These are phyloP conservation scores for Lypha dubia DNA, from an alignment of 2,888 invertebrate species.

Conservation along the genomic window DNA sequence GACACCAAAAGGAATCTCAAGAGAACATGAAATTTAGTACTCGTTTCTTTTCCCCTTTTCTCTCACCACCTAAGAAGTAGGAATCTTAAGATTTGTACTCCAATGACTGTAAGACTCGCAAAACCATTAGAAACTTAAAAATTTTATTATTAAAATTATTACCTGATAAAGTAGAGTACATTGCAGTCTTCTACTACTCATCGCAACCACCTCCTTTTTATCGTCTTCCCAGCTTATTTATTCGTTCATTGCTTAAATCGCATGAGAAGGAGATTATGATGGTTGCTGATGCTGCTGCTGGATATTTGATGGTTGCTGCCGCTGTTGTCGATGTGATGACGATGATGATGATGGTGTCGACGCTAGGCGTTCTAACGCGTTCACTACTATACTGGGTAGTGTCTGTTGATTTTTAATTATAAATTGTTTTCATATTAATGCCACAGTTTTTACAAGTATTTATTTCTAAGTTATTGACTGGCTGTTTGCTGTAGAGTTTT, in stretches of 20 bases:
- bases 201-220: neutral
- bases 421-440: conserved; percentile 70
- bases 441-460: conserved; percentile 48
- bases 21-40: too few species aligned
- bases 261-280: conserved; percentile 2
- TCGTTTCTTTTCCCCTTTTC: too few species aligned
- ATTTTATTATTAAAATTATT: too few species aligned
- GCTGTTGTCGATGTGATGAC: conserved; percentile 30
- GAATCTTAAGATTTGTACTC: too few species aligned
- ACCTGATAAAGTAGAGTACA: neutral
- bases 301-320: conserved; percentile 14
- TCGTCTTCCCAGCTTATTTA: neutral
- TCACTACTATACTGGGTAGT: conserved; percentile 28
- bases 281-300: conserved; percentile 18
- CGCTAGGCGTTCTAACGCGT: conserved; percentile 55
- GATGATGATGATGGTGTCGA: conserved; percentile 63
- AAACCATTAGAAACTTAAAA: too few species aligned
- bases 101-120: too few species aligned
- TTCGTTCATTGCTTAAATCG: neutral
- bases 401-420: conserved; percentile 69
- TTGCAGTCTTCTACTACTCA: neutral
- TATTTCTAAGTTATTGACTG: conserved; percentile 50
- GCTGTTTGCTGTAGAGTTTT: conserved; percentile 22
- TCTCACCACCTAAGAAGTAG: too few species aligned
- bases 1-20: too few species aligned